These are phyloP conservation scores for Girardinichthys multiradiatus DNA, from an alignment of 2,113 vertebrate genomes.

Conservation along the genomic window DNA sequence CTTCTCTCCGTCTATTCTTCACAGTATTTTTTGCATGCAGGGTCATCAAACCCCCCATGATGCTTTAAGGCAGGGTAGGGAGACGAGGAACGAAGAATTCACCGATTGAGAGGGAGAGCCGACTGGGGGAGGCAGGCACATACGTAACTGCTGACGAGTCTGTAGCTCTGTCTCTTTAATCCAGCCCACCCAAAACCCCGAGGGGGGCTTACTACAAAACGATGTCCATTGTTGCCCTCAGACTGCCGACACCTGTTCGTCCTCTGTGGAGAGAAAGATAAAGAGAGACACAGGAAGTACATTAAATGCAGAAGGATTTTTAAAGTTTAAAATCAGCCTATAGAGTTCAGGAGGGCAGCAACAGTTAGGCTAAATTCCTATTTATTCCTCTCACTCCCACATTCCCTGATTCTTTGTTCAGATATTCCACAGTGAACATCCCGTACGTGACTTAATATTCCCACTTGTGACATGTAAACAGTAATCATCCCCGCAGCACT, in stretches of 20 bases:
- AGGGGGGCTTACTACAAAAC: conserved; percentile 58
- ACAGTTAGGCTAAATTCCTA: background rate
- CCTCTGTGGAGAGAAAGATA: conserved; percentile 80
- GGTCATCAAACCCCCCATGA: conserved; percentile 88
- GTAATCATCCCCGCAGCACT: too few relatives aligned
- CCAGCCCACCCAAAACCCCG: conserved; percentile 72
- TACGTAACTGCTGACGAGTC: conserved; percentile 67
- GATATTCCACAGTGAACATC: too few relatives aligned
- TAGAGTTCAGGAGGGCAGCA: too few relatives aligned
- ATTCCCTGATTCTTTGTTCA: too few relatives aligned
- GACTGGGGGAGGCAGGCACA: conserved; percentile 82
- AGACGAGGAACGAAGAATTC: conserved; percentile 83
- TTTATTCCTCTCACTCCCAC: too few relatives aligned
- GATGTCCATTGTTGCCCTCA: conserved; percentile 77
- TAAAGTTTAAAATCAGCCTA: too few relatives aligned
- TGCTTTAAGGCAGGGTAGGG: conserved; percentile 98
- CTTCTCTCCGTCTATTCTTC: conserved; percentile 82
- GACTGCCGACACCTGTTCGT: conserved; percentile 97
- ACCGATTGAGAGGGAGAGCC: conserved; percentile 81
- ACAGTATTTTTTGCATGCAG: conserved; percentile 95
- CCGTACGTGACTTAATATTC: too few relatives aligned
- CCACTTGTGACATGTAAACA: too few relatives aligned
- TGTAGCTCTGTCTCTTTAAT: conserved; percentile 79
- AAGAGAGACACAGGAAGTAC: conserved; percentile 4
- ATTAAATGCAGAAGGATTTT: background rate